phyloP scores from a whole-genome alignment of 2,888 invertebrate species.

The Heliconius ethilla region DNA sequence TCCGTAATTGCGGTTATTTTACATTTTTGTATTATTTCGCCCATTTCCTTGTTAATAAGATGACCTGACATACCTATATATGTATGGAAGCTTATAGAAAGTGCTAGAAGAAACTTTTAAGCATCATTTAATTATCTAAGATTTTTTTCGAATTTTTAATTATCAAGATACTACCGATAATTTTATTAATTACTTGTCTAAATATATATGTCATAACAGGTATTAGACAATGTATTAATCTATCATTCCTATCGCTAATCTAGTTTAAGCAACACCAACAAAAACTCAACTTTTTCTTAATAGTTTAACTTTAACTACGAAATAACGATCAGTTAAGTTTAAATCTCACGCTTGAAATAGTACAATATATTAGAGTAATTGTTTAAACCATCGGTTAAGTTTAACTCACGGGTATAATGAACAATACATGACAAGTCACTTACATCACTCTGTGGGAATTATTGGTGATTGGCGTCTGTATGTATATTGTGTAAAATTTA shows the following conservation, averaged over 20 bases:
- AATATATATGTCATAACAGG: not conserved
- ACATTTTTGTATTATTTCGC: not conserved
- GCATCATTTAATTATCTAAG: not conserved
- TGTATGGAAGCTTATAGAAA: no score
- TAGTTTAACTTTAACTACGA: conserved; percentile 19
- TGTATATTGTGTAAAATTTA: not conserved
- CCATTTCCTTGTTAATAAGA: not conserved
- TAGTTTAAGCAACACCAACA: no score
- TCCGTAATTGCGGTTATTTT: no score
- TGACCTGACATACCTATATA: no score
- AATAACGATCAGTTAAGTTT: conserved; percentile 17
- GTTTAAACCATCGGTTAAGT: conserved; percentile 23
- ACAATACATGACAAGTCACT: conserved; percentile 18
- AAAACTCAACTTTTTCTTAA: conserved; percentile 8
- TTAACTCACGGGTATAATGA: conserved; percentile 13
- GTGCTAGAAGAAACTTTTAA: no score
- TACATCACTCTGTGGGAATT: conserved; percentile 32
- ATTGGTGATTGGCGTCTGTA: conserved; percentile 20
- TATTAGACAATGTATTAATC: not conserved
- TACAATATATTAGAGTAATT: conserved; percentile 26
- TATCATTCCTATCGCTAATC: no score
- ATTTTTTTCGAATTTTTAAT: not conserved
- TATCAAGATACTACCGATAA: not conserved
- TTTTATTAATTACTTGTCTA: not conserved
- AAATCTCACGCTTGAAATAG: conserved; percentile 20